phyloP scores from a whole-genome alignment of 2,888 invertebrate genomes.

The Baronia brevicornis region DNA sequence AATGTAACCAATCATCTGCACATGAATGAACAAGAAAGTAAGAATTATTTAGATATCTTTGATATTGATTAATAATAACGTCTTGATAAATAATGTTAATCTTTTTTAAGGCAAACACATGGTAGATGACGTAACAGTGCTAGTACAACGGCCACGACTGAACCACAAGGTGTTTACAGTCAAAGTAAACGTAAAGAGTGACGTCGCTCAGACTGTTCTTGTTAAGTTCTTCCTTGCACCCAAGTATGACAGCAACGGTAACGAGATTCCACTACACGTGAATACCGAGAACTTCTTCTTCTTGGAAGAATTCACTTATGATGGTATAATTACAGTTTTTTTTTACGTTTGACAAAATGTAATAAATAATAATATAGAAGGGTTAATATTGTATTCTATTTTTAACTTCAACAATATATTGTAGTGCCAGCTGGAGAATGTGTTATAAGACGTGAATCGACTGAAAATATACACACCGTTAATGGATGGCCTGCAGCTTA shows the following conservation, averaged over 20 bases:
- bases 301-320: conserved; percentile 70
- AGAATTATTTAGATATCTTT: no score
- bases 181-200: conserved; percentile 74
- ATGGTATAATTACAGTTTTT: conserved; percentile 43
- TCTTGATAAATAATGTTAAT: neutral
- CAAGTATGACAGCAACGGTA: conserved; percentile 75
- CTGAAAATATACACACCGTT: conserved; percentile 72
- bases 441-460: conserved; percentile 71
- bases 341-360: no score
- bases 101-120: conserved; percentile 34
- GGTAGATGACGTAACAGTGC: conserved; percentile 52
- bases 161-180: conserved; percentile 82
- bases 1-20: conserved; percentile 74
- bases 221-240: conserved; percentile 82
- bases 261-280: conserved; percentile 62
- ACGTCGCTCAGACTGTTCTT: conserved; percentile 60
- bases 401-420: conserved; percentile 9
- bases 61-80: no score
- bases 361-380: no score
- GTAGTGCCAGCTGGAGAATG: conserved; percentile 59
- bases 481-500: conserved; percentile 66
- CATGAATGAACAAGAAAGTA: conserved; percentile 29
- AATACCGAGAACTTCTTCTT: conserved; percentile 74
- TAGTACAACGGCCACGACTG: conserved; percentile 78
- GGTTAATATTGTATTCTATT: no score